Evolutionary conservation across 2,888 invertebrate species (phyloP).

Genomic region (Tipula unca): DNA sequence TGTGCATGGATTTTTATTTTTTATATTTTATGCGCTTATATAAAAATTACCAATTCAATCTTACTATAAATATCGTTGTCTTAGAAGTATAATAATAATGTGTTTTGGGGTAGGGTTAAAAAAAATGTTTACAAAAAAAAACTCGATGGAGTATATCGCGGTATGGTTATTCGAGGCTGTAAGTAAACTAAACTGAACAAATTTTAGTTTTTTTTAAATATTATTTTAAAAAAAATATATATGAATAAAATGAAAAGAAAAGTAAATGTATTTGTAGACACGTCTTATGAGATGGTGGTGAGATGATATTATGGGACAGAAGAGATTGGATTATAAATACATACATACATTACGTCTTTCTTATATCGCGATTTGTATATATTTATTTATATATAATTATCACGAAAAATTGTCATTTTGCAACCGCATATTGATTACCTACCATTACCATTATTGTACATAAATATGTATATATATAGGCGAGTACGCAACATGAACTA

Average conservation of each 20-base stretch:
- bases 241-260: not conserved
- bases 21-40: not conserved
- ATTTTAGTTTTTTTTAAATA: not conserved
- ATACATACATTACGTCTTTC: not conserved
- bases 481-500: not conserved
- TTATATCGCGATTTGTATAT: not conserved
- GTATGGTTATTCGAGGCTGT: not conserved
- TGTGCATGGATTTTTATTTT: not conserved
- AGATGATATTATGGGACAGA: not conserved
- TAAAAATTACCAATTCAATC: conserved; percentile 1
- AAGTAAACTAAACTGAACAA: not conserved
- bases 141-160: not conserved
- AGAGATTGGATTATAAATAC: not conserved
- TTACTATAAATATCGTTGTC: not conserved
- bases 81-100: not conserved
- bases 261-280: not conserved
- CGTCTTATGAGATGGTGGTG: not conserved
- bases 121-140: not conserved
- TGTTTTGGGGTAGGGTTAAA: not conserved
- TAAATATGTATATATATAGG: too few relatives aligned
- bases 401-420: not conserved
- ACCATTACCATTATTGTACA: too few relatives aligned
- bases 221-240: not conserved
- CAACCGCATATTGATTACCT: not conserved
- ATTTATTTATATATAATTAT: not conserved